Evolutionary conservation across 2,888 invertebrate genomes (phyloP), one percentile per base, ranked within the genome.

Genomic region (Spisula solida): DNA sequence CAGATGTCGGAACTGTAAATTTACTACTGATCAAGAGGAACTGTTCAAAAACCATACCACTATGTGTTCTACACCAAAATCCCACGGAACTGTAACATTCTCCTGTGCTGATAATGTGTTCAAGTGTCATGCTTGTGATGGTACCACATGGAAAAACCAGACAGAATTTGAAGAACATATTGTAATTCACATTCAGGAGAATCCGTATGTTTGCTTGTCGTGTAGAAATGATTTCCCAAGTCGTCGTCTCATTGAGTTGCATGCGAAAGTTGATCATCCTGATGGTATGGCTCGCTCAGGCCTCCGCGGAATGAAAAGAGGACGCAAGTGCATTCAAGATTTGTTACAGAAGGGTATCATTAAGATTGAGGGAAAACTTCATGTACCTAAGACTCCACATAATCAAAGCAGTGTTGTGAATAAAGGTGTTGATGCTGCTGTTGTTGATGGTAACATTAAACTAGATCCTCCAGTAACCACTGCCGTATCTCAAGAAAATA

Each of bases 141-240:
- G 66, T 20, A 48, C 88, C 1, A 47, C 81, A 8, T 92, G 90
- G 91, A 86, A n/a, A 29, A 85, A 48, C 48, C 87, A 86, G 48
- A 56, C 75, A 8, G 92, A 93, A 56, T 94, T 94, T 88, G 93
- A 93, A 85, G 94, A 94, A 75, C 94, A 94, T 91, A 79, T 94
- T 47, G 93, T 93, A 16, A 92, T 92, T 56, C 94, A 94, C 81
- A 81, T 93, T 16, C 85, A 90, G 34, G 85, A 91, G 34, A 83
- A 90, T 8, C 94, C 94, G 16, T 94, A 93, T 84, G 90, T 93
- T 10, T 94, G 94, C 82, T 86, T 94, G n/a, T 88, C 89, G 8
- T 94, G 94, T 55, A 85, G 56, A 29, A 89, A 90, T 48, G 90
- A 86, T 16, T 94, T 92, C 86, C 86, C 60, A 10, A 93, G 90